Evolutionary conservation across 2,888 invertebrate genomes (phyloP).

Genomic region (Agrilus biguttatus): DNA sequence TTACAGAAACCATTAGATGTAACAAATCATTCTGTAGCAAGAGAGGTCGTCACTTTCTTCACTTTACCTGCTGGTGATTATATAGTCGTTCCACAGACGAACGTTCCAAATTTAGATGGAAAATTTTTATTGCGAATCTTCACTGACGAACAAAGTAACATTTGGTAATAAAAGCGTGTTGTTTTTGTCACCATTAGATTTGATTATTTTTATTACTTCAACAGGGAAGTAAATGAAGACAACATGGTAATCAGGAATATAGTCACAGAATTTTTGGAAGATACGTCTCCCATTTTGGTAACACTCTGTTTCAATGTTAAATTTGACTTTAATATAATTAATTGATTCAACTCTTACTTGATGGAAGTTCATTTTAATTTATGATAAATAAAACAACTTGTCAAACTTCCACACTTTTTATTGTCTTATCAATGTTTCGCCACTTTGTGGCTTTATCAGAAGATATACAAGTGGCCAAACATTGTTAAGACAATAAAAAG

Average conservation of each 20-base stretch:
- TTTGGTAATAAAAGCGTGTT: conserved; percentile 38
- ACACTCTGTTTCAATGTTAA: conserved; percentile 12
- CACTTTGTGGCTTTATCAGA: too few relatives aligned
- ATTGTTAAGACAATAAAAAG: too few relatives aligned
- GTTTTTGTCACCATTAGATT: not conserved
- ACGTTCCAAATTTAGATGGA: conserved; percentile 50
- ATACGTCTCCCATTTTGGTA: conserved; percentile 38
- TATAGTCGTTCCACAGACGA: conserved; percentile 58
- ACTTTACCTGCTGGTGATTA: conserved; percentile 61
- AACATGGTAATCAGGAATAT: conserved; percentile 54
- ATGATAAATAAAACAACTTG: too few relatives aligned
- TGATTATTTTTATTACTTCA: conserved; percentile 10
- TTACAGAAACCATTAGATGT: conserved; percentile 41
- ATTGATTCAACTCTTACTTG: too few relatives aligned
- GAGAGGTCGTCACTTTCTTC: conserved; percentile 60
- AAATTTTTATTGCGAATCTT: conserved; percentile 56
- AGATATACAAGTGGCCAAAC: too few relatives aligned
- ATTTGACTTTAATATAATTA: not conserved
- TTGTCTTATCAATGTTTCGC: too few relatives aligned
- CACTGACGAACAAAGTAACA: conserved; percentile 57
- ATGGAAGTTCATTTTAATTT: too few relatives aligned
- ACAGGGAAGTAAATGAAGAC: conserved; percentile 63
- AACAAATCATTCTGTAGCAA: conserved; percentile 47
- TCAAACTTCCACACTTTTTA: too few relatives aligned
- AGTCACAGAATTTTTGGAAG: conserved; percentile 43